These are phyloP conservation scores for Saxicola maurus DNA, from an alignment of 2,797 vertebrate species.

Conservation along the genomic window DNA sequence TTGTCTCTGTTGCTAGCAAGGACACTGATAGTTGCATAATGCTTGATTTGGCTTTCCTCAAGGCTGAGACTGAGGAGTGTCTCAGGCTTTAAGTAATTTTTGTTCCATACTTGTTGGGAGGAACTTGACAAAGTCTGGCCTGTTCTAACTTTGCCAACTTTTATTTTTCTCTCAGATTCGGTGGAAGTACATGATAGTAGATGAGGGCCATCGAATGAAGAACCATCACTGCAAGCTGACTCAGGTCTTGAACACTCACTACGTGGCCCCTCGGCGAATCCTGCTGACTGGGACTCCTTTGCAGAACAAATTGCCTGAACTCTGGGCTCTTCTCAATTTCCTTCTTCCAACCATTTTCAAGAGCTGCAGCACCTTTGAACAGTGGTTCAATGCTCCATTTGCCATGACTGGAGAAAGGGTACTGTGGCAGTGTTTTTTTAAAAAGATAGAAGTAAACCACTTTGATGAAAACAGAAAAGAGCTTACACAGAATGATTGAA, in stretches of 20 bases:
- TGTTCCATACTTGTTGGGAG: neutral
- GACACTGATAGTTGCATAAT: neutral
- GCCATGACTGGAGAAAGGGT: slow-evolving; percentile 98
- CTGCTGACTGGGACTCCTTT: slow-evolving; percentile 92
- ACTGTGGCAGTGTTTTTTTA: neutral
- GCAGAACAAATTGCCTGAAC: slow-evolving; percentile 95
- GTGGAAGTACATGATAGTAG: slow-evolving; percentile 99
- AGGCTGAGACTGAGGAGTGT: neutral
- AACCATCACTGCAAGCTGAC: slow-evolving; percentile 98
- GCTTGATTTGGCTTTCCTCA: neutral
- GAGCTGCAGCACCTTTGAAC: slow-evolving; percentile 96
- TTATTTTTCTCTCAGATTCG: slow-evolving; percentile 78
- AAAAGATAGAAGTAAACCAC: neutral
- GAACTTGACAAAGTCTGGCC: neutral
- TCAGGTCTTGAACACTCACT: slow-evolving; percentile 96
- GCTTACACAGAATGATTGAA: neutral
- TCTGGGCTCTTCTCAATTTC: slow-evolving; percentile 97
- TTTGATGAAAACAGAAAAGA: neutral
- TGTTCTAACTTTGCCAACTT: neutral
- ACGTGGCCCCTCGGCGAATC: slow-evolving; percentile 91
- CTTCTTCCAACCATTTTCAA: slow-evolving; percentile 97
- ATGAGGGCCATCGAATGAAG: slow-evolving; percentile 98
- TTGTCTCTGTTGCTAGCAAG: neutral
- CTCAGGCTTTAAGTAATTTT: neutral
- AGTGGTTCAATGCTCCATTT: slow-evolving; percentile 98